These are phyloP conservation scores for Antitype chi DNA, from an alignment of 2,888 invertebrate genomes.

Conservation along the genomic window DNA sequence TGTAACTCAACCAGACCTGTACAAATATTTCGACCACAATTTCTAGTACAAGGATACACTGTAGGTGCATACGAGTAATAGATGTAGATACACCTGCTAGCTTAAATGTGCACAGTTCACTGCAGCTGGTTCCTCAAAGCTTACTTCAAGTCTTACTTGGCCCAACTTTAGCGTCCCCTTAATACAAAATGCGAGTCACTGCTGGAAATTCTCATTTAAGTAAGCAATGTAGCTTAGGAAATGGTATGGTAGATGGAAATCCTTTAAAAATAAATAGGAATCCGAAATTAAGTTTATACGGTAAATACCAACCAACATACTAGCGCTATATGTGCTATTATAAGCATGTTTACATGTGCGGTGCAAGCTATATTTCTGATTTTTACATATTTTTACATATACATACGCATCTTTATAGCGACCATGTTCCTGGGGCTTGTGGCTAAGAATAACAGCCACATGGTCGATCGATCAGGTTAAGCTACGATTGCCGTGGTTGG, in stretches of 20 bases:
- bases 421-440: no score
- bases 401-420: no score
- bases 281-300: not conserved
- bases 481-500: no score
- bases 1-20: no score
- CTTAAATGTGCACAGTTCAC: constrained; percentile 10
- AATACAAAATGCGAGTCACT: constrained; percentile 1
- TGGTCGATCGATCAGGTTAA: no score
- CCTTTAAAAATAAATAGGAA: not conserved
- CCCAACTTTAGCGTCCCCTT: constrained; percentile 19
- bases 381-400: no score
- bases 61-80: not conserved
- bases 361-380: no score
- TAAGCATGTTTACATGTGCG: no score
- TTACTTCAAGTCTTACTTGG: constrained; percentile 4
- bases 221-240: not conserved
- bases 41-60: not conserved
- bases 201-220: constrained; percentile 1
- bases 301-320: no score
- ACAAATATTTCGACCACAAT: not conserved
- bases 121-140: constrained; percentile 33
- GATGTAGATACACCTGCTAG: not conserved
- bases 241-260: not conserved
- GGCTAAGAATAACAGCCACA: no score
- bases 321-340: no score